Evolutionary conservation across 2,797 vertebrate species (phyloP), one percentile per base, ranked within the genome.

Genomic region (Oreochromis grahami): DNA sequence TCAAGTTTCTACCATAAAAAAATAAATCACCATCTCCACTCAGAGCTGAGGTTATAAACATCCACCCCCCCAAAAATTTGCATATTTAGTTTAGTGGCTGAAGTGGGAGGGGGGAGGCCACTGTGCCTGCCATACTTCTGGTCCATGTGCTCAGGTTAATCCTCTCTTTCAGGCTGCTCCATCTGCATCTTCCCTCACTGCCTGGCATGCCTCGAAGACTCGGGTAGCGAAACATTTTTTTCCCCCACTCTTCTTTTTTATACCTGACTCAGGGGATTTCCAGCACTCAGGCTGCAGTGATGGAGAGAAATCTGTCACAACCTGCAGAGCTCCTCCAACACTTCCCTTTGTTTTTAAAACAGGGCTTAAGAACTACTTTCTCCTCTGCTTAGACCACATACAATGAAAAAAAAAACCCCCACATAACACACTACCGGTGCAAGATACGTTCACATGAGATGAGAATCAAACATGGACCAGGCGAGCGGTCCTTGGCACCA

Each of bases 71-170:
- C 13, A 14, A 34, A 15, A 63, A 63, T 34, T 78, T 38, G 56
- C 82, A 68, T 45, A 68, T 83, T 84, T 34, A 53, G 79, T 83
- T 70, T 12, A 77, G 55, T 36, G 48, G n/a, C 45, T 79, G 65
- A 77, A 41, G 65, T n/a, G 10, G 70, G 38, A 52, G 48, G 15
- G 7, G 29, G 10, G 5, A 38, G 15, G 51, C n/a, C 2, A 19
- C 15, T 8, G 58, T 24, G 80, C 77, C 79, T 65, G 80, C 74
- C 86, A 74, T 52, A 14, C 79, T 81, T 82, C 88, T 90, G 88
- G 89, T 84, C 85, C 11, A 2, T 86, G 83, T 38, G 60, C 80
- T 91, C 91, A 90, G 92, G 93, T 92, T 93, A 93, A 93, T 94
- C 92, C 91, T 85, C 79, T 92, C 83, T 83, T 87, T 91, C 19